Percentiles rank a stretch among this genome's conserved stretches.
Evolutionary conservation across 2,797 vertebrate genomes (phyloP).

Genomic region (Anniella stebbinsi): DNA sequence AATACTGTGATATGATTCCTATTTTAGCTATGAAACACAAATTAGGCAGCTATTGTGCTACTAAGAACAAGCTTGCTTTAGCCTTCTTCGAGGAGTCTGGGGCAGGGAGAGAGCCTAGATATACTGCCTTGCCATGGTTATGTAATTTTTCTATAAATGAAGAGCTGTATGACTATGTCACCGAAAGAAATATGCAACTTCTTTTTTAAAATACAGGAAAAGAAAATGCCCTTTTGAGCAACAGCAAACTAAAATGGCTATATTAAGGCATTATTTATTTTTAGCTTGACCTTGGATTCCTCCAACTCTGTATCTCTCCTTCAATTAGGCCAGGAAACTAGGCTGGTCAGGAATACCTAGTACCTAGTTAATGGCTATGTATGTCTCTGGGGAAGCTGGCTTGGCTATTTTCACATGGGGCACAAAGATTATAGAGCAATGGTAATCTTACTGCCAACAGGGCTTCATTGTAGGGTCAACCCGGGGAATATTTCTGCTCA

Average conservation of each 20-base stretch:
- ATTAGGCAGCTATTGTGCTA: constrained; percentile 29
- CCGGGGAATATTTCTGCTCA: background rate
- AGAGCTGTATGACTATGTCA: constrained; percentile 4
- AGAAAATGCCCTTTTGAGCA: constrained; percentile 31
- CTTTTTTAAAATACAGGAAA: constrained; percentile 17
- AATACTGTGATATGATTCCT: constrained; percentile 26
- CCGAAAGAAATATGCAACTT: constrained; percentile 21
- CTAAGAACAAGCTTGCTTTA: constrained; percentile 19
- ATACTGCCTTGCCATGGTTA: constrained; percentile 16
- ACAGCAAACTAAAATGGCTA: constrained; percentile 35
- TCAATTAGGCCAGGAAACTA: constrained; percentile 5
- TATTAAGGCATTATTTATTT: constrained; percentile 51
- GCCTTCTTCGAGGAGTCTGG: background rate
- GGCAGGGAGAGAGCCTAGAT: background rate
- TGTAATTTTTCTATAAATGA: constrained; percentile 35
- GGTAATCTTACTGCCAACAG: background rate
- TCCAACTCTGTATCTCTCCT: constrained; percentile 9
- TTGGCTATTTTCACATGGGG: constrained; percentile 21
- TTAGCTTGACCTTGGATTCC: constrained; percentile 39
- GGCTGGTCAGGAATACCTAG: constrained; percentile 13
- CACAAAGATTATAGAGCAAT: background rate
- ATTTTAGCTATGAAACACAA: constrained; percentile 2
- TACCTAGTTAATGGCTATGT: background rate
- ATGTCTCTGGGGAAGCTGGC: background rate
- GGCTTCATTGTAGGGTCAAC: constrained; percentile 14